Conservation (phyloP, 2,113 vertebrate genomes). For the Pseudorhombus dupliciocellatus region DNA sequence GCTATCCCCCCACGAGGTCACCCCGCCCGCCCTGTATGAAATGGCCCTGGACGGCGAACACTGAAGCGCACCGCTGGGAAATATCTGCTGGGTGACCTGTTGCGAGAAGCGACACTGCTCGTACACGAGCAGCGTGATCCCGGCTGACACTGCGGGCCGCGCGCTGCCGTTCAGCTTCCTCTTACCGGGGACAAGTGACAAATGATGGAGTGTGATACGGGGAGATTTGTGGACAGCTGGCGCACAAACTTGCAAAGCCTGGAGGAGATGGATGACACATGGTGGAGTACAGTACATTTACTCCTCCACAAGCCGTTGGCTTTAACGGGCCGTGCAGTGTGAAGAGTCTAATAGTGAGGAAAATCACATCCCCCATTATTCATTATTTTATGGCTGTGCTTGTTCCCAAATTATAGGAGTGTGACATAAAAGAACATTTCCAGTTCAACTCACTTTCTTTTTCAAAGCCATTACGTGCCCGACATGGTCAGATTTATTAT, state of each 20-base stretch:
- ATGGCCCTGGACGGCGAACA: conserved; percentile 1
- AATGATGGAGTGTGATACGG: conserved; percentile 51
- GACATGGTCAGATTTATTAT: conserved; percentile 46
- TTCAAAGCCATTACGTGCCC: conserved; percentile 41
- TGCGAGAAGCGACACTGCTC: conserved; percentile 28
- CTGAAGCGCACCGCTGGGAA: conserved; percentile 24
- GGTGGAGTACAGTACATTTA: conserved; percentile 64
- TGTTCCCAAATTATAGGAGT: conserved; percentile 57
- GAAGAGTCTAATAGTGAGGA: conserved; percentile 67
- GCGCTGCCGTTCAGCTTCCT: conserved; percentile 42
- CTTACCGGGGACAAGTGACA: conserved; percentile 51
- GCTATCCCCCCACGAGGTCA: conserved; percentile 27
- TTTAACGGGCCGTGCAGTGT: conserved; percentile 66
- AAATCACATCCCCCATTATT: conserved; percentile 71
- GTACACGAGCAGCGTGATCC: conserved; percentile 11
- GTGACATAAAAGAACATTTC: conserved; percentile 43
- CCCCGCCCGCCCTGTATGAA: conserved; percentile 31
- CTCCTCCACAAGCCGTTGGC: conserved; percentile 59
- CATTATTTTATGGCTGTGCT: conserved; percentile 63
- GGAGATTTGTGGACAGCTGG: conserved; percentile 63
- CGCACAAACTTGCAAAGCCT: conserved; percentile 53
- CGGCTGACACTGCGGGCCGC: conserved; percentile 23
- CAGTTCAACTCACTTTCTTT: conserved; percentile 44
- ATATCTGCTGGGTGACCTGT: conserved; percentile 53
- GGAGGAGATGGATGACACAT: conserved; percentile 66